These are phyloP conservation scores for Tylochromis polylepis DNA, from an alignment of 2,113 vertebrate genomes.

Conservation along the genomic window DNA sequence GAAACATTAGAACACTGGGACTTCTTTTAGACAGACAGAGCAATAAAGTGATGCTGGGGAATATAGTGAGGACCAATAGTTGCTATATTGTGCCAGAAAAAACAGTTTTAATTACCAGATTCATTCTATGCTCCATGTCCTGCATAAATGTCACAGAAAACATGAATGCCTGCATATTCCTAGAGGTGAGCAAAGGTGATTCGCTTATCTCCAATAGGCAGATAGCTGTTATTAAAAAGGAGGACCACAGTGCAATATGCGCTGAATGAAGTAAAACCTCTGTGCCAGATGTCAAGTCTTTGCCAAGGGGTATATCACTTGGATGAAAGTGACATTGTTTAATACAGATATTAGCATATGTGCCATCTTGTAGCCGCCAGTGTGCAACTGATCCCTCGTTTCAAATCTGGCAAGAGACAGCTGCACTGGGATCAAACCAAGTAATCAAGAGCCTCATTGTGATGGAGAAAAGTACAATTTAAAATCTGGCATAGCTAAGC, in stretches of 20 bases:
- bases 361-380: neutral
- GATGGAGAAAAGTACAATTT: neutral
- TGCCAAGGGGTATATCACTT: neutral
- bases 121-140: neutral
- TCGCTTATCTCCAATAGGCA: neutral
- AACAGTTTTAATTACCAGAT: too few species aligned
- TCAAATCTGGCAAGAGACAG: neutral
- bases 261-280: neutral
- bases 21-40: neutral
- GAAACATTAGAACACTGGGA: neutral
- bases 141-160: constrained; percentile 41
- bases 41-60: neutral
- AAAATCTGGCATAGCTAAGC: neutral
- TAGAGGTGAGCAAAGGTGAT: neutral
- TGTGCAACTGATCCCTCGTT: neutral
- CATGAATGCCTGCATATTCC: neutral
- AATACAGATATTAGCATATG: constrained; percentile 20
- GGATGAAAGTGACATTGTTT: neutral
- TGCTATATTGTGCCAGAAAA: constrained; percentile 15
- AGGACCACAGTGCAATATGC: neutral
- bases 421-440: neutral
- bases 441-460: neutral
- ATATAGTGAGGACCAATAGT: neutral
- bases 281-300: neutral
- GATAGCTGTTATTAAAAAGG: constrained; percentile 6